Percentiles rank a stretch among this genome's conserved stretches.
phyloP scores from a whole-genome alignment of 64 coral and sea anemone genomes.

The Montipora capricornis region DNA sequence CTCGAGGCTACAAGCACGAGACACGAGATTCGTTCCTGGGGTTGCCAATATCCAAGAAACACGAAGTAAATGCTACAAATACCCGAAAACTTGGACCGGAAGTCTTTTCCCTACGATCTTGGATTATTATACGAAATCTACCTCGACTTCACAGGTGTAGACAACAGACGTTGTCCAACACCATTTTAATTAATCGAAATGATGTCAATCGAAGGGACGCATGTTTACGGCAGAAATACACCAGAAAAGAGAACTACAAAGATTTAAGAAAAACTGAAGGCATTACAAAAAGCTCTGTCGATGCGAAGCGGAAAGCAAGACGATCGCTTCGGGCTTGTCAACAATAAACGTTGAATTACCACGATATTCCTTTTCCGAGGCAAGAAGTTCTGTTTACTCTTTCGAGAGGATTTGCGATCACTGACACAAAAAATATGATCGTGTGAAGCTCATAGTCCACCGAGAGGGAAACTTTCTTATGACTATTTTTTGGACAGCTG shows the following conservation, averaged over 20 bases:
- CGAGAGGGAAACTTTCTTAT: not conserved
- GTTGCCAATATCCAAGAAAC: not conserved
- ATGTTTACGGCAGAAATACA: not conserved
- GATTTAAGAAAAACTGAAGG: not conserved
- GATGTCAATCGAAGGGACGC: too few relatives aligned
- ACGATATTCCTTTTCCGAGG: not conserved
- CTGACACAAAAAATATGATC: not conserved
- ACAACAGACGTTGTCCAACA: not conserved
- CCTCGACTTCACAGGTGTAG: not conserved
- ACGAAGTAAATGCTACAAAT: not conserved
- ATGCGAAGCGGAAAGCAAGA: not conserved
- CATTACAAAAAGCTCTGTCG: not conserved
- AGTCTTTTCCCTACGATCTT: conserved; percentile 14
- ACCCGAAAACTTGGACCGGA: not conserved
- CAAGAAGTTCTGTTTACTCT: not conserved
- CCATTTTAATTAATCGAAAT: not conserved
- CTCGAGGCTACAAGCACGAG: conserved; percentile 17
- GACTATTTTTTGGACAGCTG: conserved; percentile 1
- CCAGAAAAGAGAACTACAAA: not conserved
- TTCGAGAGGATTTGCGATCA: not conserved
- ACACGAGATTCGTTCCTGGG: not conserved
- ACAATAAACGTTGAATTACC: not conserved
- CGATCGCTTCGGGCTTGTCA: not conserved
- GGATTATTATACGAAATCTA: not conserved
- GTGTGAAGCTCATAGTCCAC: not conserved